Base-by-base conservation (phyloP, 2,113 vertebrate species). In the Catharus fuscescens region DNA sequence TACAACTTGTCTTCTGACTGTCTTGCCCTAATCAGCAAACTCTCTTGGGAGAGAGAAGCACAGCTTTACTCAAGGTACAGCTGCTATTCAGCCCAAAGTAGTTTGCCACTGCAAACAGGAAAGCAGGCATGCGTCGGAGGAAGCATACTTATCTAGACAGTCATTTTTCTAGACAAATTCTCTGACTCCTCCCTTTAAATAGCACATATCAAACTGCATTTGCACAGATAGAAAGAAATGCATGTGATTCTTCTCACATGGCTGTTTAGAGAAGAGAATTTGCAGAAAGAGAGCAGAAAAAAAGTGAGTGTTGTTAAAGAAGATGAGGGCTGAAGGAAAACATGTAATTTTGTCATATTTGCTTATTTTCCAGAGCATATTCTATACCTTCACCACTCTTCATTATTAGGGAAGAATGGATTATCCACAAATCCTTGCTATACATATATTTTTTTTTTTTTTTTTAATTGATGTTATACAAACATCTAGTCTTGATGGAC, bases 91-190 rank as follows among this genome's bases (percentile, higher is more conserved):
- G 38, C 19, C 23, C 18, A 67, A 45, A 67, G 38, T 6, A 67
- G 56, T 48, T 47, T 42, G 25, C 42, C 14, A 12, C 14, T 71
- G 44, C 32, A 66, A 16, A 61, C 4, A 57, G 24, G 14, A 69
- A 61, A 32, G 19, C 26, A 36, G 34, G 19, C 5, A 82, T 7
- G 20, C 21, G 45, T 50, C 0, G 0, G 32, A 60, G 40, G 44
- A 88, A 92, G 26, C 19, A 60, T 13, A 36, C 29, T 48, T 72
- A 34, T n/a, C 9, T 40, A 52, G 36, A 18, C 3, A 60, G 50
- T 3, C 31, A 44, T 26, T 31, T 44, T 65, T 42, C 48, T 25
- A 34, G 6, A 72, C 7, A 38, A 76, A 86, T 44, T 56, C 25
- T 57, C 42, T 32, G 20, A 65, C 26, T 77, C 18, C 18, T 57